Percentiles rank a stretch among this genome's conserved stretches.
These are phyloP conservation scores for Sturnus vulgaris DNA, from an alignment of 2,113 vertebrate genomes.

Conservation along the genomic window DNA sequence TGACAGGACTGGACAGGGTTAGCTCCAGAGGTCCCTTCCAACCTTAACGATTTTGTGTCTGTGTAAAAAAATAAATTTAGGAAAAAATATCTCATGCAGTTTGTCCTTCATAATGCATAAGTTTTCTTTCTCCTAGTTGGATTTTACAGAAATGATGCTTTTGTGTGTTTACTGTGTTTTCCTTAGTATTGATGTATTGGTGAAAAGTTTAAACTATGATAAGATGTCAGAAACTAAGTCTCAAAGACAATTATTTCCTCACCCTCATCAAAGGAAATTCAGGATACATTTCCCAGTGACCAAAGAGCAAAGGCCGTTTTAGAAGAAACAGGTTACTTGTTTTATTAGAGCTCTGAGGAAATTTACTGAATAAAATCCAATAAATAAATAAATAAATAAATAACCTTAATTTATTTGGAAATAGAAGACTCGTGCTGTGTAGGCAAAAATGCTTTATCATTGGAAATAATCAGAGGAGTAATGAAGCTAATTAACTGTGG, in stretches of 20 bases:
- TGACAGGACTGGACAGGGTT: neutral
- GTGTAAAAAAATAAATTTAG: neutral
- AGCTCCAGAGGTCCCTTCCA: neutral
- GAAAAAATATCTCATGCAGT: neutral
- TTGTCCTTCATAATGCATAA: neutral
- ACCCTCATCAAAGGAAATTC: neutral
- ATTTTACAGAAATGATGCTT: neutral
- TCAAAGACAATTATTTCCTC: conserved; percentile 8
- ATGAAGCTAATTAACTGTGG: neutral
- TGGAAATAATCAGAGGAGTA: neutral
- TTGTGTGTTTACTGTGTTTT: conserved; percentile 62
- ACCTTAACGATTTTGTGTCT: neutral
- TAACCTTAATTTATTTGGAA: conserved; percentile 19
- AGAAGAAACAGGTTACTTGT: neutral
- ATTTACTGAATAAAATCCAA: conserved; percentile 9
- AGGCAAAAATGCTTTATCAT: neutral
- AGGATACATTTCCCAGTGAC: neutral
- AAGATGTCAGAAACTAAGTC: conserved; percentile 12
- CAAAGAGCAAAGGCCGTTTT: neutral
- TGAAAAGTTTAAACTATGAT: conserved; percentile 61
- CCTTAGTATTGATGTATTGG: conserved; percentile 53
- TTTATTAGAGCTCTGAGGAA: neutral
- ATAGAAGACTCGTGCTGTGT: neutral
- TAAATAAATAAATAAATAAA: neutral
- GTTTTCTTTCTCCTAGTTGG: neutral